Evolutionary conservation across 2,797 vertebrate species (phyloP), one percentile per base, ranked within the genome.

Genomic region (Gymnothorax reevesii): DNA sequence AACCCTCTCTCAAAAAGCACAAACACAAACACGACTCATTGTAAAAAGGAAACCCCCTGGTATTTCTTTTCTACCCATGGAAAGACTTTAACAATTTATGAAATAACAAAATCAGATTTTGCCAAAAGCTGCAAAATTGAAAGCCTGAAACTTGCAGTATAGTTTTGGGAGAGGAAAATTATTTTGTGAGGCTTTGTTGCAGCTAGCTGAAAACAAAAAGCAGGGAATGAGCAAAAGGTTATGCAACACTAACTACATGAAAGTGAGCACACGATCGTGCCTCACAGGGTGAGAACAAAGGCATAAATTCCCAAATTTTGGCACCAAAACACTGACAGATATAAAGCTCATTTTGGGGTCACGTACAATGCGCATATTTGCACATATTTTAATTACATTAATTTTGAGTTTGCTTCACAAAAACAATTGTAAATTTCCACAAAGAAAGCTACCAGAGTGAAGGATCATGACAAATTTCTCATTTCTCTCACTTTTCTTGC

Each of bases 161-260:
- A 94, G 94, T 93, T 94, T 89, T 92, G 91, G 91, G 92, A 88
- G 90, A 93, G 90, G 90, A 92, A 92, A 93, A 94, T 93, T 93
- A 66, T 15, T 75, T 75, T 12, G 27, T 42, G 6, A 10, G 42
- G 15, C 25, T 66, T 64, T 25, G 27, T 25, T 42, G 25, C 42
- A 75, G 71, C 71, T 42, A 33, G 33, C 71, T n/a, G 22, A n/a
- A 69, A n/a, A 69, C 66, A 69, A 69, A 69, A n/a, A 7, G 66
- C 8, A 69, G 22, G 25, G 60, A 69, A 25, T 22, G 22, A 27
- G 66, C 2, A 25, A 69, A 2, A 69, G 22, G 25, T 22, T 5
- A 8, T 10, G 66, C 25, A 25, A 69, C n/a, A 69, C 12, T 25
- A 69, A 69, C n/a, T n/a, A n/a, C 12, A 69, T 69, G 22, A 25